Evolutionary conservation across 2,113 vertebrate genomes (phyloP), one percentile per base, ranked within the genome.

Genomic region (Corvus hawaiiensis): DNA sequence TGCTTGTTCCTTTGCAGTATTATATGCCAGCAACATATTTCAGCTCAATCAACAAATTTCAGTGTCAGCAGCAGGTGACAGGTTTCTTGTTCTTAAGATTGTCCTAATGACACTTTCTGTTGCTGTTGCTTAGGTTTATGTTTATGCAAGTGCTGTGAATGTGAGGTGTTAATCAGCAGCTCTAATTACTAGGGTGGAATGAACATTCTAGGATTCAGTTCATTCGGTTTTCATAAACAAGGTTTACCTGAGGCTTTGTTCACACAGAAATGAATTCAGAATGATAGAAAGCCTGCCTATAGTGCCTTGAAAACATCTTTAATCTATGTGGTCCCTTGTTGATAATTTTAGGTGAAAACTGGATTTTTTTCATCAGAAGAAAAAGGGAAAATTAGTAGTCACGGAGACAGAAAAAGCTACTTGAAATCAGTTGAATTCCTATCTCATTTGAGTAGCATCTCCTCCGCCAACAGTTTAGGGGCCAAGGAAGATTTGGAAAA

Each of bases 101-200:
- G 95, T 92, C 91, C 94, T 97, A 97, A 97, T 97, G 93, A 93
- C 86, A 93, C 77, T 95, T 95, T 89, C 84, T 95, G 93, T 96
- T 95, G 93, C 89, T 92, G 84, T 94, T 95, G 80, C 93, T 97
- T 87, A 96, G 91, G 80, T 94, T 95, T 95, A 96, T 97, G 91
- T 97, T 97, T 97, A 94, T 95, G 94, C 86, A 96, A 97, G 95
- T 79, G 73, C 89, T 95, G 89, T 94, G 94, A 97, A 96, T 89
- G 80, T 92, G 95, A 97, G 91, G 95, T 92, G 89, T 94, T 97
- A 96, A 97, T 97, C 95, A 96, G 93, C 91, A 94, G 74, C 93
- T 95, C 77, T 95, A 95, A 97, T 97, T 96, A 87, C 91, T 89
- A 95, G 93, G 95, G 94, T 96, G 91, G 93, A 94, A 95, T 95